Evolutionary conservation across 2,888 invertebrate genomes (phyloP), one percentile per base, ranked within the genome.

Genomic region (Quadroppia sp.): DNA sequence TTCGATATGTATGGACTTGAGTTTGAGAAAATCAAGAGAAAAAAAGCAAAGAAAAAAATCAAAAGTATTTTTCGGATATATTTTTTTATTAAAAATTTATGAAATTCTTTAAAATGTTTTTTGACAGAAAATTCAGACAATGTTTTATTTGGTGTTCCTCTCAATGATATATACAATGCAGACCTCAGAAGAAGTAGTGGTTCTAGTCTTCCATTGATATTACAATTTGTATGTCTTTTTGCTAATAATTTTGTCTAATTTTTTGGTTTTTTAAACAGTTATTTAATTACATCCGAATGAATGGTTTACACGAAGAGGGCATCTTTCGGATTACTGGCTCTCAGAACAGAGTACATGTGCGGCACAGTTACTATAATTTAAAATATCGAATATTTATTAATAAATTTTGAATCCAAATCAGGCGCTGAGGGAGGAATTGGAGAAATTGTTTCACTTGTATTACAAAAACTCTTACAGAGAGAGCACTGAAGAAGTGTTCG

Each of bases 251-350:
- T n/a, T n/a, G n/a, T n/a, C n/a, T n/a, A n/a, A n/a, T n/a, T n/a
- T n/a, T n/a, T 20, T 53, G 4, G 6, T 56, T 56, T 2, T 28
- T 71, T 71, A 7, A 15, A 25, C 9, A 73, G 73, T 25, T 73
- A 32, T 53, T 69, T 32, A 48, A 53, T 28, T 73, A 73, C 48
- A 50, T 73, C 50, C 45, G 59, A n/a, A 32, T n/a, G 9, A 45
- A 73, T 71, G 73, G 73, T 45, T n/a, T 73, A 9, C 40, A 69
- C 36, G 73, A 73, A 32, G 73, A 73, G 48, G 73, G 73, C 11
- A 73, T 73, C 20, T 73, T 73, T 42, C 25, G 73, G 13, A 53
- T 73, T 17, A 70, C 69, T 20, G 73, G 73, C 13, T 56, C 69
- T 1, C 69, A 73, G 23, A 73, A 71, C 67, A 67, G 73, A 40